phyloP scores from a whole-genome alignment of 2,113 vertebrate species.

The Catharus bicknelli region DNA sequence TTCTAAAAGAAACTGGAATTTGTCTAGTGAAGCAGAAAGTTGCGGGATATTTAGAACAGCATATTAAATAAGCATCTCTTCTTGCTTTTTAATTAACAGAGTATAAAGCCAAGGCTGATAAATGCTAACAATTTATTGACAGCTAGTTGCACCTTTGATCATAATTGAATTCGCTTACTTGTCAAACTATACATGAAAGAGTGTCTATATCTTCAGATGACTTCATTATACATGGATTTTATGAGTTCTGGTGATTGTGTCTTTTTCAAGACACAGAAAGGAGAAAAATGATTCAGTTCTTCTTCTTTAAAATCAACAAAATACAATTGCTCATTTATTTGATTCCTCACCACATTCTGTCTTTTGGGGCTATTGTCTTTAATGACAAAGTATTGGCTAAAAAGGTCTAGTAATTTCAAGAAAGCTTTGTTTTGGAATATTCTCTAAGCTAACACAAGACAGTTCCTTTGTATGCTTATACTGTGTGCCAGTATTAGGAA shows the following conservation, averaged over 20 bases:
- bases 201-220: background rate
- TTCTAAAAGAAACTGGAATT: background rate
- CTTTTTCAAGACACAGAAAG: background rate
- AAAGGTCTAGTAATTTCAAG: background rate
- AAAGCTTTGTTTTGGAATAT: background rate
- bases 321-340: background rate
- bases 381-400: background rate
- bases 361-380: background rate
- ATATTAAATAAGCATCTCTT: background rate
- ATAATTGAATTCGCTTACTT: constrained; percentile 15
- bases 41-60: background rate
- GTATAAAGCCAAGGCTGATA: background rate
- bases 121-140: constrained; percentile 3
- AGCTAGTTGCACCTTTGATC: background rate
- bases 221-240: background rate
- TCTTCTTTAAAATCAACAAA: background rate
- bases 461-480: background rate
- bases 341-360: background rate
- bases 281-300: background rate
- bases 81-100: background rate
- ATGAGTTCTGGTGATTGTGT: background rate
- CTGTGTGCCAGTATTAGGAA: background rate
- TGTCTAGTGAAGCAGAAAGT: background rate
- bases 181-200: background rate
- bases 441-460: background rate